These are phyloP conservation scores for Sebastes taczanowskii DNA, from an alignment of 2,797 vertebrate species.

Conservation along the genomic window DNA sequence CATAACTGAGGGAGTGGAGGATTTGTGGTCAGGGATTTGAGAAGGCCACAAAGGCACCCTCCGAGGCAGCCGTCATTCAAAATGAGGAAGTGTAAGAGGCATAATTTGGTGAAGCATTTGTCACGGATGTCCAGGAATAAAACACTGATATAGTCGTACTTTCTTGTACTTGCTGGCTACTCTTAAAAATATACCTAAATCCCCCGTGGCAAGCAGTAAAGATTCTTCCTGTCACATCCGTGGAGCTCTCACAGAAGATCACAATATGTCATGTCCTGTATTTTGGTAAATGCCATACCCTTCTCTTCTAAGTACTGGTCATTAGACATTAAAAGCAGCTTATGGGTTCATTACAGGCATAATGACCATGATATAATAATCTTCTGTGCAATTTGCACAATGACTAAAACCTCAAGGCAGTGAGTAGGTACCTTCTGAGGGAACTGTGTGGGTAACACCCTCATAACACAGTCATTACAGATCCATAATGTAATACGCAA, in stretches of 20 bases:
- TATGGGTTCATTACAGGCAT: conserved; percentile 63
- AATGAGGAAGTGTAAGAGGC: conserved; percentile 15
- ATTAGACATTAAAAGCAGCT: conserved; percentile 60
- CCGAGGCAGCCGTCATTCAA: conserved; percentile 1
- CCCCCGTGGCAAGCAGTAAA: neutral
- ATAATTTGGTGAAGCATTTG: conserved; percentile 19
- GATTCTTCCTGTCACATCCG: conserved; percentile 10
- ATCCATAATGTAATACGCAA: conserved; percentile 22
- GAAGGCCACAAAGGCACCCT: neutral
- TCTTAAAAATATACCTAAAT: conserved; percentile 9
- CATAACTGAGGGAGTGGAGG: neutral
- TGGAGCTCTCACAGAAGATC: conserved; percentile 4
- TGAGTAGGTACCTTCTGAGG: conserved; percentile 20
- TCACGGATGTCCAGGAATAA: conserved; percentile 29
- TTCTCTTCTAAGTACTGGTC: conserved; percentile 33
- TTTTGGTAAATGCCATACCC: conserved; percentile 34
- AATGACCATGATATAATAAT: conserved; percentile 64
- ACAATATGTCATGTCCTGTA: conserved; percentile 27
- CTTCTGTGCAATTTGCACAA: conserved; percentile 50
- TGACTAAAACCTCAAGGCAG: conserved; percentile 46
- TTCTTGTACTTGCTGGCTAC: conserved; percentile 6
- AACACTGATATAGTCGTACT: neutral
- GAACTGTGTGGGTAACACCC: conserved; percentile 30
- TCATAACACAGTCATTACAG: conserved; percentile 40
- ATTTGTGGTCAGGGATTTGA: conserved; percentile 21